A percentile compares a stretch with the other conserved stretches of the same genome.
Evolutionary conservation across 2,888 invertebrate species (phyloP).

Genomic region (Vanessa cardui): DNA sequence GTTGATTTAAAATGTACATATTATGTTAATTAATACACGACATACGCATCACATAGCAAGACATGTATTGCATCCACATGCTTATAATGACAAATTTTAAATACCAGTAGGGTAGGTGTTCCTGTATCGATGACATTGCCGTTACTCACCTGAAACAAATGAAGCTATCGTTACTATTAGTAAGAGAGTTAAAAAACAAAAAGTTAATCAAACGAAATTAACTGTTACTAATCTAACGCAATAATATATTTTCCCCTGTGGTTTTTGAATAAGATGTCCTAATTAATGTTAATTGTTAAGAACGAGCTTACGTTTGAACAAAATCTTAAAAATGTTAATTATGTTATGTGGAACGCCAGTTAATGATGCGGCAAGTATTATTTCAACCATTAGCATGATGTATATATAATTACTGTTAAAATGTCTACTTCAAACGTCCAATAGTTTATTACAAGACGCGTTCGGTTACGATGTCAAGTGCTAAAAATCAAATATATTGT

Average conservation of each 20-base stretch:
- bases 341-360: neutral
- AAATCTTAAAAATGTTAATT: neutral
- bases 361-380: conserved; percentile 16
- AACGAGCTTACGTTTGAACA: neutral
- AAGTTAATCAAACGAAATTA: too few species aligned
- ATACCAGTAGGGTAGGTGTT: conserved; percentile 80
- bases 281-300: neutral
- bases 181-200: neutral
- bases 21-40: conserved; percentile 18
- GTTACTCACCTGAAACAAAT: conserved; percentile 80
- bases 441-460: neutral
- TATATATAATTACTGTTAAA: neutral
- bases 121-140: conserved; percentile 83
- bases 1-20: conserved; percentile 17
- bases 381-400: neutral
- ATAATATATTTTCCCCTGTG: neutral
- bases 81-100: conserved; percentile 47
- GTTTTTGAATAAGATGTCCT: neutral
- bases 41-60: conserved; percentile 29
- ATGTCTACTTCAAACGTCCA: neutral
- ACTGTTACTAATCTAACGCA: too few species aligned
- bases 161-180: conserved; percentile 38
- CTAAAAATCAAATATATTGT: neutral
- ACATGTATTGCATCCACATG: conserved; percentile 47
- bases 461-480: neutral